These are phyloP conservation scores for Sogatella furcifera DNA, from an alignment of 1,140 invertebrate genomes.

Conservation along the genomic window DNA sequence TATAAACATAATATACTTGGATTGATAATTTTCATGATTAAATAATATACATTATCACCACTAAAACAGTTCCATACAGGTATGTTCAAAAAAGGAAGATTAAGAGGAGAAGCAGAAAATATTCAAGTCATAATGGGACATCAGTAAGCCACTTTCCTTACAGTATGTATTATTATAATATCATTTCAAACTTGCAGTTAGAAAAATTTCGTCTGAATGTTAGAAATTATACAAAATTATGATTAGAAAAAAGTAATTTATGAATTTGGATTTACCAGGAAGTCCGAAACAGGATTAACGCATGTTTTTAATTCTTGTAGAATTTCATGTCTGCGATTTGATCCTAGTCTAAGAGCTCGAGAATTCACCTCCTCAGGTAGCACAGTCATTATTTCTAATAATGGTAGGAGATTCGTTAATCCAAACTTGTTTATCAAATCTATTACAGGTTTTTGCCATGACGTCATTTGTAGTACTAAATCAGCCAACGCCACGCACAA, in stretches of 20 bases:
- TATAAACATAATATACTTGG: too few species aligned
- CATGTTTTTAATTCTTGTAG: constrained; percentile 59
- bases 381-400: constrained; percentile 86
- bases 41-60: too few species aligned
- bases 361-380: constrained; percentile 93
- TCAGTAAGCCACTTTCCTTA: too few species aligned
- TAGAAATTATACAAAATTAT: too few species aligned
- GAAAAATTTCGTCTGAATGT: too few species aligned
- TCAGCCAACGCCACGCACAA: constrained; percentile 87
- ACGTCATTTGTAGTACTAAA: constrained; percentile 83
- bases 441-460: constrained; percentile 80
- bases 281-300: constrained; percentile 54
- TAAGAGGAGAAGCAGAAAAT: too few species aligned
- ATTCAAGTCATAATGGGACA: too few species aligned
- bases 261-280: constrained; percentile 47
- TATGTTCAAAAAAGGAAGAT: too few species aligned
- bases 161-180: too few species aligned
- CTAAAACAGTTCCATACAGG: too few species aligned
- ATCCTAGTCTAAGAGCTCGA: constrained; percentile 71
- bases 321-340: constrained; percentile 78
- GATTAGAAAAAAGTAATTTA: background rate
- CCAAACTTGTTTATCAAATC: constrained; percentile 68
- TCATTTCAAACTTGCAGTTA: too few species aligned
- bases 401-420: constrained; percentile 53
- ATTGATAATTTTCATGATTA: too few species aligned